Evolutionary conservation across 1,140 invertebrate genomes (phyloP).

Genomic region (Scaptodrosophila lebanonensis): DNA sequence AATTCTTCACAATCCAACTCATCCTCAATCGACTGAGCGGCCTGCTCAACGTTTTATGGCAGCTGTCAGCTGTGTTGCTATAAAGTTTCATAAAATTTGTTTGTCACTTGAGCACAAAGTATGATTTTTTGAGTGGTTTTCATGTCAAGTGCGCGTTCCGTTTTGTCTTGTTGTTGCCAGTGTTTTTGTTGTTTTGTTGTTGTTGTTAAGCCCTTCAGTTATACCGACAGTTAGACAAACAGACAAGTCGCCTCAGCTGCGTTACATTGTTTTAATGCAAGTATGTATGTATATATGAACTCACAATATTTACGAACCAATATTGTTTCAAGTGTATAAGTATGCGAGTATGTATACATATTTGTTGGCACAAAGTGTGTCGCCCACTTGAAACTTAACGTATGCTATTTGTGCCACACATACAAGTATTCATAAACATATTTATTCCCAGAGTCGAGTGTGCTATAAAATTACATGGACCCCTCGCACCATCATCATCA

Average conservation of each 20-base stretch:
- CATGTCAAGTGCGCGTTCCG: constrained; percentile 17
- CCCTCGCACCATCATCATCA: constrained; percentile 10
- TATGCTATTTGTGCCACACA: too few species aligned
- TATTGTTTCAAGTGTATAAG: constrained; percentile 47
- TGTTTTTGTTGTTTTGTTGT: constrained; percentile 44
- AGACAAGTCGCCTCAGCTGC: too few species aligned
- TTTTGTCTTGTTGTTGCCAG: constrained; percentile 39
- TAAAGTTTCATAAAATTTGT: constrained; percentile 42
- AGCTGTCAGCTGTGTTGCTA: constrained; percentile 18
- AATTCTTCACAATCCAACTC: constrained; percentile 2
- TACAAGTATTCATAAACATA: too few species aligned
- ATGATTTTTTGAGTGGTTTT: constrained; percentile 47
- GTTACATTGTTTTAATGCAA: too few species aligned
- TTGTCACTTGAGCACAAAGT: constrained; percentile 54
- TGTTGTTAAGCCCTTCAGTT: constrained; percentile 21
- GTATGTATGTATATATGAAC: too few species aligned
- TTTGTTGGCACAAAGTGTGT: constrained; percentile 29
- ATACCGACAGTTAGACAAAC: too few species aligned
- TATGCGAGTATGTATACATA: constrained; percentile 5
- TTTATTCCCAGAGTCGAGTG: constrained; percentile 29
- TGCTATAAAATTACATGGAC: background rate
- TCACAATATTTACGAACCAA: too few species aligned
- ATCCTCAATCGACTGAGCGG: constrained; percentile 2
- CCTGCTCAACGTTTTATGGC: constrained; percentile 9
- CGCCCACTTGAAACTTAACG: constrained; percentile 22